Evolutionary conservation across 2,888 invertebrate species (phyloP).

Genomic region (Meta bourneti): DNA sequence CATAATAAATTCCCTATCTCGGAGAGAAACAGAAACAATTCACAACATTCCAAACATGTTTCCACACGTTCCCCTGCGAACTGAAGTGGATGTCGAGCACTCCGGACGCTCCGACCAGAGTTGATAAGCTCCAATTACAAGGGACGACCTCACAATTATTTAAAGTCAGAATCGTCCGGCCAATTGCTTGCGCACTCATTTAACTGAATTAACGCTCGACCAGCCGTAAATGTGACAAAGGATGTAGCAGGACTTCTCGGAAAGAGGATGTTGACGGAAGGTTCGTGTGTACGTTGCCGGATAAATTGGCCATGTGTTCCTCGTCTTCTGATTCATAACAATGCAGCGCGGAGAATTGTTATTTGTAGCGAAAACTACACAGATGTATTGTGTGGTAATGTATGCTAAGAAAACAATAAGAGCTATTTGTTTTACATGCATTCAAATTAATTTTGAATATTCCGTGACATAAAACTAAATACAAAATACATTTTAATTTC

Average conservation of each 20-base stretch:
- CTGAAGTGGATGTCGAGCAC: neutral
- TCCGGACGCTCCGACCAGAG: conserved; percentile 9
- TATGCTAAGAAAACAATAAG: too few species aligned
- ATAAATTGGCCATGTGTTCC: neutral
- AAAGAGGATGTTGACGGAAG: too few species aligned
- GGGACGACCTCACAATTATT: conserved; percentile 10
- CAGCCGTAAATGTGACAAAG: conserved; percentile 6
- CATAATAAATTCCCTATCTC: neutral
- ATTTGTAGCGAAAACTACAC: too few species aligned
- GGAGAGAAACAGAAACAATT: neutral
- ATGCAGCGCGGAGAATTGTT: neutral
- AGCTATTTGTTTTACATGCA: too few species aligned
- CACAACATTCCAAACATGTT: too few species aligned
- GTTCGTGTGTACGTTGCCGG: neutral
- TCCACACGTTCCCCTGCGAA: too few species aligned
- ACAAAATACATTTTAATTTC: too few species aligned
- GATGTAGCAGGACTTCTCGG: neutral
- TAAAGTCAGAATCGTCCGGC: conserved; percentile 1
- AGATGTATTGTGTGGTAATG: too few species aligned
- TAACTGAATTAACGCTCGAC: conserved; percentile 13
- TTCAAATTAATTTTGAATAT: too few species aligned
- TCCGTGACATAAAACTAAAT: too few species aligned
- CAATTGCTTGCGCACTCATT: conserved; percentile 6
- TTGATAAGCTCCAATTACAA: conserved; percentile 18
- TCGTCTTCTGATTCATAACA: neutral